Conservation (phyloP, 2,888 invertebrate species). For the Eristalis tenax region DNA sequence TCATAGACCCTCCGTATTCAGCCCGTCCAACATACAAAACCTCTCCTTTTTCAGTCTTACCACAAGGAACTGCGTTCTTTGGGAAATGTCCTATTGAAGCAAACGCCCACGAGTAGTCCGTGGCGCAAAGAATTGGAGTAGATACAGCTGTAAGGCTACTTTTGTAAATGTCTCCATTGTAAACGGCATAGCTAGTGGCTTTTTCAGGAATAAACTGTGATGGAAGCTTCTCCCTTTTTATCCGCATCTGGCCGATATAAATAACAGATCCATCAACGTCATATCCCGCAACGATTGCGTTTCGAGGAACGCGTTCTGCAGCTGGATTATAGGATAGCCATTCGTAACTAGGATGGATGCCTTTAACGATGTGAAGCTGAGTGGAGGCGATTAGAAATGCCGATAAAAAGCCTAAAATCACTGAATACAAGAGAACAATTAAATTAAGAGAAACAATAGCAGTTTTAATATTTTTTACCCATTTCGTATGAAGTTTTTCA, state of each 20-base stretch:
- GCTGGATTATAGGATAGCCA: conserved; percentile 40
- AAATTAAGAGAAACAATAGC: background rate
- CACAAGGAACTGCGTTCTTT: conserved; percentile 38
- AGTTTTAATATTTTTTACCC: conserved; percentile 6
- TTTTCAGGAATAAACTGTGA: conserved; percentile 31
- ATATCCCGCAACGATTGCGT: conserved; percentile 34
- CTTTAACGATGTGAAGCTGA: conserved; percentile 11
- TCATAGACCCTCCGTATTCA: conserved; percentile 33
- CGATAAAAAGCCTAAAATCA: background rate
- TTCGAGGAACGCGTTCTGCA: conserved; percentile 20
- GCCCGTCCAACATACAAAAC: conserved; percentile 39
- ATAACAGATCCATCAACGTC: conserved; percentile 22
- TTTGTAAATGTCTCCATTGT: conserved; percentile 36
- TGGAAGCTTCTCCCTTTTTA: conserved; percentile 20
- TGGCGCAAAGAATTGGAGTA: conserved; percentile 41
- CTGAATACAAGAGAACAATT: background rate
- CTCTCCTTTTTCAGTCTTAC: conserved; percentile 30
- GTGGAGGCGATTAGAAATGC: conserved; percentile 2
- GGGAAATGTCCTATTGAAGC: conserved; percentile 39
- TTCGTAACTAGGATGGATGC: conserved; percentile 10
- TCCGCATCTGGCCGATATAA: conserved; percentile 42
- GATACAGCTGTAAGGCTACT: conserved; percentile 28
- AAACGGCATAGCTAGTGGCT: conserved; percentile 28
- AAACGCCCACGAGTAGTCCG: conserved; percentile 10
- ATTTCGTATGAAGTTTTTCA: conserved; percentile 15